Evolutionary conservation across 2,888 invertebrate species (phyloP).

Genomic region (Stenotaenia linearis): DNA sequence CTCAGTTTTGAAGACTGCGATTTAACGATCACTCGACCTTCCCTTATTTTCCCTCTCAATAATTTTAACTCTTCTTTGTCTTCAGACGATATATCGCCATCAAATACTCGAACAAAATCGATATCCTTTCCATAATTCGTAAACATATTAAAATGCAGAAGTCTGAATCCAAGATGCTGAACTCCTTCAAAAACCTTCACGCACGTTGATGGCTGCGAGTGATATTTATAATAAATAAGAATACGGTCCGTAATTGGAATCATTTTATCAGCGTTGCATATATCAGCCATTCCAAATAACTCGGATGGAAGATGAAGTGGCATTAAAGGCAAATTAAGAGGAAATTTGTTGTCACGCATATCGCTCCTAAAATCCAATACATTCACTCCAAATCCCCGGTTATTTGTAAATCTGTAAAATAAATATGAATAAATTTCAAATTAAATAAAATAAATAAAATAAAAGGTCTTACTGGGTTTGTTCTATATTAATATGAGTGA

Average conservation of each 20-base stretch:
- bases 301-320: conserved; percentile 74
- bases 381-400: conserved; percentile 83
- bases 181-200: conserved; percentile 58
- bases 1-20: conserved; percentile 59
- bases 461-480: conserved; percentile 54
- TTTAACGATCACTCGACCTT: background rate
- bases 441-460: background rate
- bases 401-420: conserved; percentile 59
- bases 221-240: conserved; percentile 92
- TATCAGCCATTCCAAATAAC: conserved; percentile 88
- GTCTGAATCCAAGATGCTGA: conserved; percentile 49
- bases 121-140: conserved; percentile 77
- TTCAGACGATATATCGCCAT: conserved; percentile 66
- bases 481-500: conserved; percentile 67
- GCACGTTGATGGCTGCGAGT: conserved; percentile 91
- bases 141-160: conserved; percentile 85
- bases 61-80: conserved; percentile 49
- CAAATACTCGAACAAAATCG: conserved; percentile 81
- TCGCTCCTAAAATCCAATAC: conserved; percentile 88
- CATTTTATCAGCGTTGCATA: conserved; percentile 92
- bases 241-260: conserved; percentile 83
- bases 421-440: background rate
- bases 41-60: background rate
- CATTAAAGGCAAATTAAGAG: conserved; percentile 80
- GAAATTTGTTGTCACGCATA: conserved; percentile 76